phyloP scores from a whole-genome alignment of 2,113 vertebrate genomes.

The Ageneiosus marmoratus region DNA sequence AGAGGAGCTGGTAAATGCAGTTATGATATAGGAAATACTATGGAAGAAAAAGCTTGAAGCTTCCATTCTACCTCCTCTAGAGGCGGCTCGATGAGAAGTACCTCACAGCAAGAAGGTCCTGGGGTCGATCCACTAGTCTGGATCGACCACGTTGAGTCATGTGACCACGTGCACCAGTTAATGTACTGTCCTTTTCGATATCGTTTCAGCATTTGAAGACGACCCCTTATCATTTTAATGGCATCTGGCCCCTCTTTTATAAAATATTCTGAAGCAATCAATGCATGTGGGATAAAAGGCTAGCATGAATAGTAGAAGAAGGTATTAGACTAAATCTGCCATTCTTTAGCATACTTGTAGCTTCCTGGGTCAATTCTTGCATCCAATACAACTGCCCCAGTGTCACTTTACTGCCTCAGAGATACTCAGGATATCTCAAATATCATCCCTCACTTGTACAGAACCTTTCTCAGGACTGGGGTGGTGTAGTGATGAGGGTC shows the following conservation, averaged over 20 bases:
- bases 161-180: no score
- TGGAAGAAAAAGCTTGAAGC: not conserved
- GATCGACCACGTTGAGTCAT: no score
- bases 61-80: no score
- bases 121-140: no score
- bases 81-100: no score
- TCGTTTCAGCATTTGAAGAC: not conserved
- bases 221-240: not conserved
- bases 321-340: not conserved
- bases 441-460: not conserved
- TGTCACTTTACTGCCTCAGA: not conserved
- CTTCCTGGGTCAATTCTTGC: not conserved
- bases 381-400: not conserved
- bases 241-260: not conserved
- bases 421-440: not conserved
- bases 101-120: no score
- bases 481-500: not conserved
- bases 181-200: no score
- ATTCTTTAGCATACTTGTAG: not conserved
- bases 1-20: not conserved
- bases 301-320: not conserved
- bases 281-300: not conserved
- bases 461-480: not conserved
- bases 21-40: not conserved
- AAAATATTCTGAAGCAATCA: not conserved